Base-by-base conservation (phyloP, 2,888 invertebrate species). In the Parthenolecanium corni region DNA sequence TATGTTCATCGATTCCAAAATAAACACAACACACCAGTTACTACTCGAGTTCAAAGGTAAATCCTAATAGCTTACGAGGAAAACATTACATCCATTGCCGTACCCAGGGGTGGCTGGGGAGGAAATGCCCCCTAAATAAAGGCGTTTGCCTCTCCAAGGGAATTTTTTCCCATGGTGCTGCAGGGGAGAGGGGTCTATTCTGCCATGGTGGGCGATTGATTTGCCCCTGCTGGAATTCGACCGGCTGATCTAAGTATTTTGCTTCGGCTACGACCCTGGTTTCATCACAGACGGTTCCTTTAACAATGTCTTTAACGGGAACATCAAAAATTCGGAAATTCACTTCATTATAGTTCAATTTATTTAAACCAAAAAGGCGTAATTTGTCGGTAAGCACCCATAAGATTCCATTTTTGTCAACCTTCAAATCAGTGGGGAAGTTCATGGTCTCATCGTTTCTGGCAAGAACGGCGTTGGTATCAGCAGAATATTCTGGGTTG, bases 351-450 rank as follows among this genome's bases (percentile, higher is more conserved):
- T 74, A 75, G 68, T 86, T 77, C 52, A 89, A 73, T 6, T 78
- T 75, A 0, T 78, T 79, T 54, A 82, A 85, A 56, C 89, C 78
- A 72, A 82, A 89, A 73, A 83, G 79, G 1, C 88, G 88, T 65
- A 89, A 72, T 23, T 79, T 78, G 72, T 89, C 89, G 2, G 85
- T 82, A 68, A 89, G 77, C 3, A 88, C 78, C 89, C 89, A 89
- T 9, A 89, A 84, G 44, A 78, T 76, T 11, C 74, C 70, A 42
- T 84, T 84, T 64, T 82, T 79, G 69, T 89, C 89, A 11, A 89
- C 77, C 73, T 85, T 85, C 47, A 89, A 73, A 70, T 89, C 89
- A 69, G 89, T 89, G 0, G 89, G 89, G 71, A 89, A 89, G 16
- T 86, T 76, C 66, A 89, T 74, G 0, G 84, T 81, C 11, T 79